A percentile compares a stretch with the other conserved stretches of the same genome.
Conservation (phyloP, 2,797 vertebrate species). For the Orientallactaga sibirica region DNA sequence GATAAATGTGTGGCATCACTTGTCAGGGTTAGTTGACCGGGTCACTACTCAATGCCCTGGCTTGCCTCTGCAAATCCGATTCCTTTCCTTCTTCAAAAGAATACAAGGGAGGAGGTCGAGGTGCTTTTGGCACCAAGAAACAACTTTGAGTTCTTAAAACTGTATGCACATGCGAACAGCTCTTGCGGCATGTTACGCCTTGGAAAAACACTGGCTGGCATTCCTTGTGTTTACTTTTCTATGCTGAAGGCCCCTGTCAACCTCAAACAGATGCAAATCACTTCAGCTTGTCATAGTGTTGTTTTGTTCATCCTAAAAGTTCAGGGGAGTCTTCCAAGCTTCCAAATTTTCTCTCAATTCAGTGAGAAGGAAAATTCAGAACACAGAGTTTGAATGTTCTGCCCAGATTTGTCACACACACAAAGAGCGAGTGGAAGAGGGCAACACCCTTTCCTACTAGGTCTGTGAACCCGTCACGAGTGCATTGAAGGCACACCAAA, state of each 20-base stretch:
- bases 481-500: constrained; percentile 28
- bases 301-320: constrained; percentile 77
- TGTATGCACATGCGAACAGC: not conserved
- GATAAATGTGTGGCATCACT: not conserved
- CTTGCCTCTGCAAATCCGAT: constrained; percentile 12
- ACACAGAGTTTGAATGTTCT: constrained; percentile 66
- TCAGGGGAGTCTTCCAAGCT: constrained; percentile 65
- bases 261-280: constrained; percentile 78
- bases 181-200: constrained; percentile 28
- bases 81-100: constrained; percentile 55
- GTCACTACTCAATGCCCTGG: not conserved
- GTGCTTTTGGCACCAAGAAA: not conserved
- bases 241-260: constrained; percentile 64
- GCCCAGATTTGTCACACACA: constrained; percentile 76
- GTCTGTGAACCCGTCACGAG: constrained; percentile 45
- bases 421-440: constrained; percentile 57
- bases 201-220: constrained; percentile 73
- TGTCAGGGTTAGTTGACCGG: not conserved
- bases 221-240: constrained; percentile 24
- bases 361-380: constrained; percentile 72
- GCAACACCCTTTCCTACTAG: constrained; percentile 62
- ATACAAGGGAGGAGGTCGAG: not conserved
- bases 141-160: not conserved
- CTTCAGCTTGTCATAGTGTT: constrained; percentile 67
- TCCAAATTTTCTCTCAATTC: constrained; percentile 75